A percentile compares a stretch with the other conserved stretches of the same genome.
Conservation (phyloP, 2,888 invertebrate genomes). For the Eurytoma californica region DNA sequence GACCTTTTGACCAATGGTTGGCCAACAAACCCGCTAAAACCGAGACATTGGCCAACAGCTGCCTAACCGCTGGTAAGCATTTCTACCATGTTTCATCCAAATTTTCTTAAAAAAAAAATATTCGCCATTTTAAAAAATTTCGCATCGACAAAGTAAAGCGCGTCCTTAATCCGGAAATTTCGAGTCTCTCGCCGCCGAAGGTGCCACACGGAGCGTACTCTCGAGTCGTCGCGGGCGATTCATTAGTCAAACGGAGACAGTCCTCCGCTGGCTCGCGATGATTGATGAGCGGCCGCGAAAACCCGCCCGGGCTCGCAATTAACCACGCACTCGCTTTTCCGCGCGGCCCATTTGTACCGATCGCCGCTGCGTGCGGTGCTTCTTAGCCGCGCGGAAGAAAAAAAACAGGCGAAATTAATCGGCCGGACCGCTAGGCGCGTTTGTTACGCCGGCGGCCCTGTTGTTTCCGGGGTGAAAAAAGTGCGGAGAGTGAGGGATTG, state of each 20-base stretch:
- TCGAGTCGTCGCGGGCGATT: background rate
- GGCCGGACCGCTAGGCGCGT: background rate
- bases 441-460: too few relatives aligned
- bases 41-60: too few relatives aligned
- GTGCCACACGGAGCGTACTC: background rate
- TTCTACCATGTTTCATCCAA: too few relatives aligned
- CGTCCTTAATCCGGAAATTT: background rate
- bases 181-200: background rate
- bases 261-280: background rate
- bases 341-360: conserved; percentile 40
- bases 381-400: conserved; percentile 11
- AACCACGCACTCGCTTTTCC: conserved; percentile 18
- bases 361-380: background rate
- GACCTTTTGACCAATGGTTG: too few relatives aligned
- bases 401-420: conserved; percentile 37
- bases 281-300: conserved; percentile 29
- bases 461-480: too few relatives aligned
- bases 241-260: conserved; percentile 38
- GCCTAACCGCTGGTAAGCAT: too few relatives aligned
- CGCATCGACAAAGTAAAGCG: background rate
- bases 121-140: too few relatives aligned
- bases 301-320: conserved; percentile 30
- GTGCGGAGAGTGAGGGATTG: too few relatives aligned
- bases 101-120: too few relatives aligned
- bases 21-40: too few relatives aligned